Base-by-base conservation (phyloP, 2,888 invertebrate genomes). In the Cremastobaeus sp. region DNA sequence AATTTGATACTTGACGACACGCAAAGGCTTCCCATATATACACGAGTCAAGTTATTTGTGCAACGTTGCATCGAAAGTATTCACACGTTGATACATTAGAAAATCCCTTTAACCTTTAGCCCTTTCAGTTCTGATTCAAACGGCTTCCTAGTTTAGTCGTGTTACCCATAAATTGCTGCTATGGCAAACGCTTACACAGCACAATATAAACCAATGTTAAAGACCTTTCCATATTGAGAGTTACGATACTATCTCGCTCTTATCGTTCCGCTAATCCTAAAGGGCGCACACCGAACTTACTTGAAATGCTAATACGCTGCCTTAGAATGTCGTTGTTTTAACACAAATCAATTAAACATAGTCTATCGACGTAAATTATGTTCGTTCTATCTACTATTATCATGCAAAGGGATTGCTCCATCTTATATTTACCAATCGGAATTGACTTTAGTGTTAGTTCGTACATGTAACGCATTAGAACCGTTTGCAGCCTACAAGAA, bases 191-290 rank as follows among this genome's bases (percentile, higher is more conserved):
- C 62, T 62, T 57, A 50, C 57, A 57, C 25, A 35, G 65, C 70
- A 69, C 70, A 70, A 70, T 74, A 70, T 74, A 69, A 74, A 60
- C 65, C 66, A 50, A 73, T 55, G 72, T 73, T 66, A 66, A 66
- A 73, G 72, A 66, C 70, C 74, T 74, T 74, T 70, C 74, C 74
- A 70, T 74, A 74, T 74, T 57, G 70, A 69, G 70, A 74, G 74
- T 50, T 32, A 30, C 25, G 70, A 70, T 65, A 39, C 54, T 74
- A 70, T 74, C 74, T 69, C 48, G 60, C 35, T 62, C 50, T 69
- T 74, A 74, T 74, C 68, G 57, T 55, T 48, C 35, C 50, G 69
- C 59, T 59, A 64, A 74, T 74, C 74, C 70, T 54, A 74, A 70
- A 74, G 74, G 69, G 69, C 64, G 69, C 59, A 59, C 52, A 43